Evolutionary conservation across 2,113 vertebrate genomes (phyloP).

Genomic region (Paradisaea rubra): DNA sequence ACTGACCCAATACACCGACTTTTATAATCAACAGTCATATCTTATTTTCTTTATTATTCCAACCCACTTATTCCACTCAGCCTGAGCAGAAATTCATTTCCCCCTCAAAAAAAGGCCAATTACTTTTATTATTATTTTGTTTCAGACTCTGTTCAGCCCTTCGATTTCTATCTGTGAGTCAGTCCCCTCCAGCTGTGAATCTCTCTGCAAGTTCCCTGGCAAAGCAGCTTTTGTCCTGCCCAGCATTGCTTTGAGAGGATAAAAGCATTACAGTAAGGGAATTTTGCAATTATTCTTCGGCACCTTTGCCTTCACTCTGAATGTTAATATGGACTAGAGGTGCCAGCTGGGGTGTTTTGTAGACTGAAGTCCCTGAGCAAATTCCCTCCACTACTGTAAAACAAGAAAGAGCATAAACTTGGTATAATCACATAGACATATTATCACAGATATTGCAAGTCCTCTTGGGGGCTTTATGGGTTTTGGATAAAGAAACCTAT

Average conservation of each 20-base stretch:
- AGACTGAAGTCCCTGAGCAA: background rate
- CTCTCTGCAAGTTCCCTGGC: background rate
- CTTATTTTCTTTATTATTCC: background rate
- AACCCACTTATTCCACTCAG: background rate
- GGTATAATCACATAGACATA: background rate
- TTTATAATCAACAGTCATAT: background rate
- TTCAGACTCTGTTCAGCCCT: background rate
- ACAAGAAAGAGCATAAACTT: background rate
- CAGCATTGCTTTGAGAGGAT: background rate
- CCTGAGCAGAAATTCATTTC: background rate
- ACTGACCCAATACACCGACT: background rate
- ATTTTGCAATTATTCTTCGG: background rate
- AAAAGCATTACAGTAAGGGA: background rate
- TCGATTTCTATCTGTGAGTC: background rate
- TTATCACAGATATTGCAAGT: background rate
- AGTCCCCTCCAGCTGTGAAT: background rate
- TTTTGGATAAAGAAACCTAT: background rate
- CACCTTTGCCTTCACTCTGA: background rate
- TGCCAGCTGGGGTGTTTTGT: background rate
- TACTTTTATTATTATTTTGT: background rate
- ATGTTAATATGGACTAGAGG: background rate
- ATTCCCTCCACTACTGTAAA: background rate
- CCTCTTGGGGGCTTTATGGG: fast-evolving
- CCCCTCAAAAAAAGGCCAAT: background rate
- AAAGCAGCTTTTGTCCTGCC: background rate